phyloP scores from a whole-genome alignment of 64 coral and sea anemone species.

The Cladopsammia gracilis region DNA sequence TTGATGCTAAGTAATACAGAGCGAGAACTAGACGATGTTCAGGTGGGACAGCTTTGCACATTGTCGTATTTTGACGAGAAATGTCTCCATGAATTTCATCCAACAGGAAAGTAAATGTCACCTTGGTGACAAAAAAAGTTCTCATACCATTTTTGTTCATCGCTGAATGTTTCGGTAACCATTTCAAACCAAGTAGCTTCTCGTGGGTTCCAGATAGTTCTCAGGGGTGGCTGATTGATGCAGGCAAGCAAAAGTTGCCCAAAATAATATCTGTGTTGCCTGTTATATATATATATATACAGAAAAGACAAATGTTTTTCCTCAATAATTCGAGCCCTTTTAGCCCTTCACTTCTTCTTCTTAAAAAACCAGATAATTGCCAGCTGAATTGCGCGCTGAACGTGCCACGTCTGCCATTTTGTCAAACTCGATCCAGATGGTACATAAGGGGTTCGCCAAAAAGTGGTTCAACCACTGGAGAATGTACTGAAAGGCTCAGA shows the following conservation, averaged over 20 bases:
- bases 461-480: background rate
- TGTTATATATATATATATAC: background rate
- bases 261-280: background rate
- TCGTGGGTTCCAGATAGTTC: background rate
- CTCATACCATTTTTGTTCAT: conserved; percentile 37
- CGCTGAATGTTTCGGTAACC: conserved; percentile 11
- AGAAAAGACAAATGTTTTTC: background rate
- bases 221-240: background rate
- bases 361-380: background rate
- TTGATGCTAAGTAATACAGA: conserved; percentile 12
- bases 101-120: conserved; percentile 30
- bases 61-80: conserved; percentile 1
- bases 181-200: conserved; percentile 31
- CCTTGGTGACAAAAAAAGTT: conserved; percentile 37
- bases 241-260: background rate
- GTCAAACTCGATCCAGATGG: background rate
- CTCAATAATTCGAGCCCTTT: background rate
- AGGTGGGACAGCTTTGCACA: conserved; percentile 44
- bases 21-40: background rate
- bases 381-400: background rate
- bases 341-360: background rate
- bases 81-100: background rate
- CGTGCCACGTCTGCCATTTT: background rate
- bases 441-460: background rate
- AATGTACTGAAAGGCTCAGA: background rate